Base-by-base conservation (phyloP, 2,797 vertebrate species). In the Mustela erminea region DNA sequence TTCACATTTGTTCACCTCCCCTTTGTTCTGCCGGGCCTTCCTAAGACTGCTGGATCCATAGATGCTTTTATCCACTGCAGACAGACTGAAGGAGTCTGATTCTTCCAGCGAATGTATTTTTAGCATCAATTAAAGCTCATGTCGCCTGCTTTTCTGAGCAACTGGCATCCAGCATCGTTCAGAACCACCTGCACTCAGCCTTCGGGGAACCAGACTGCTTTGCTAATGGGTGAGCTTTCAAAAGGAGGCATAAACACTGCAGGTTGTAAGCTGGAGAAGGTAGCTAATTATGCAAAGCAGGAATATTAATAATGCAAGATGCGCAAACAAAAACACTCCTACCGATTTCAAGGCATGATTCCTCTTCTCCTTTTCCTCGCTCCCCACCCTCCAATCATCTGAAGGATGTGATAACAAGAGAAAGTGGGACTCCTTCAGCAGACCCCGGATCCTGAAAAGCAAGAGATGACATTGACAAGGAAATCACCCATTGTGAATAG, bases 161-260 rank as follows among this genome's bases (percentile, higher is more conserved):
- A 92, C 72, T 75, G 64, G 85, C 86, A 80, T n/a, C 35, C 83
- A 54, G 43, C 52, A 35, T 54, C 35, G 27, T 46, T 89, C 46
- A 70, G 80, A 95, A 66, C 66, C 91, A 97, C 96, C 95, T 98
- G 97, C 56, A 27, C 62, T 78, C 81, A 92, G 84, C 96, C 77
- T 96, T 92, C 35, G 78, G 95, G 95, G 89, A 80, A 32, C 74
- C 11, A 85, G 87, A 60, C 66, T 87, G 52, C 77, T 96, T 78
- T 95, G 96, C 80, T 87, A 81, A 93, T 85, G 81, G 60, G 25
- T 87, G 66, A 90, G 84, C 84, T 92, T 41, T 92, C 77, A 94
- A 49, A 35, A 12, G 25, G 81, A 92, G 72, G 77, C 74, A 43
- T 70, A 95, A 97, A 96, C 81, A 81, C 41, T 14, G 18, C 81